Percentiles rank a stretch among this genome's conserved stretches.
phyloP scores from a whole-genome alignment of 1,140 invertebrate species.

The Euschistus heros region DNA sequence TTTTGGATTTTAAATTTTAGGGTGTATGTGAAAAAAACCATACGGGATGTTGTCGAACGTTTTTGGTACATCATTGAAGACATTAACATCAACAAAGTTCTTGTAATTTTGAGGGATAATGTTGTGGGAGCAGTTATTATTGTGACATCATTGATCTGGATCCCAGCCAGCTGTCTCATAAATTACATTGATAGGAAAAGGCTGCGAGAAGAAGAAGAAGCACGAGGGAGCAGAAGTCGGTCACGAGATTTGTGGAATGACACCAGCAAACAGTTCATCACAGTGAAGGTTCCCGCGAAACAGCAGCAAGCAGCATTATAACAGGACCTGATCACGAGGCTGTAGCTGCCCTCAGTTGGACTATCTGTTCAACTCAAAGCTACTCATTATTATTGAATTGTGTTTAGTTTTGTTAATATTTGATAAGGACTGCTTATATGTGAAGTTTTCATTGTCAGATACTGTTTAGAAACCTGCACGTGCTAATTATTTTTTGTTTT shows the following conservation, averaged over 20 bases:
- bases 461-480: too few relatives aligned
- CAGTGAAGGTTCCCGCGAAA: background rate
- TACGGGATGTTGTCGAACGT: constrained; percentile 86
- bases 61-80: constrained; percentile 96
- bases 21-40: constrained; percentile 87
- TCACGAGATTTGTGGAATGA: background rate
- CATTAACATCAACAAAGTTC: too few relatives aligned
- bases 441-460: too few relatives aligned
- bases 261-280: background rate
- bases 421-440: too few relatives aligned
- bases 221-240: background rate
- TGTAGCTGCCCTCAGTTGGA: too few relatives aligned
- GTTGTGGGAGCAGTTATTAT: constrained; percentile 84
- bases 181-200: constrained; percentile 66
- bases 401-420: too few relatives aligned
- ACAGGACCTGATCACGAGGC: too few relatives aligned
- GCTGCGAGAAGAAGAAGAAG: constrained; percentile 35
- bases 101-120: constrained; percentile 76
- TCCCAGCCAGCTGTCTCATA: constrained; percentile 73
- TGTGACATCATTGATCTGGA: constrained; percentile 81
- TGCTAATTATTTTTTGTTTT: too few relatives aligned
- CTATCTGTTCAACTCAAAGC: too few relatives aligned
- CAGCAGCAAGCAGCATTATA: constrained; percentile 5
- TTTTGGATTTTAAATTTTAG: constrained; percentile 38
- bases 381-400: too few relatives aligned